These are phyloP conservation scores for Lymantria dispar DNA, from an alignment of 2,888 invertebrate genomes.

Conservation along the genomic window DNA sequence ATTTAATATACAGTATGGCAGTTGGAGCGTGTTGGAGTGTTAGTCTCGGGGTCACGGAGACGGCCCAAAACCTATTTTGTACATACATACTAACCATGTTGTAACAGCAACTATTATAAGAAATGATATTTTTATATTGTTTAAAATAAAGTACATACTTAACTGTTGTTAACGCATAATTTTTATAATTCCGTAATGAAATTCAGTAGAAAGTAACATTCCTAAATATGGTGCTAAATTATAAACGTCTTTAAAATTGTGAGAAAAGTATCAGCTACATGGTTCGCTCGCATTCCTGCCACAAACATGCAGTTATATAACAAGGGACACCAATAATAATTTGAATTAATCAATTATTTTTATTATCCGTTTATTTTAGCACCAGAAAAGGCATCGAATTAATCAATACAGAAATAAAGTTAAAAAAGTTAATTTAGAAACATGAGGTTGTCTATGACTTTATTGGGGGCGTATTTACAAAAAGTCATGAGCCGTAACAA, in stretches of 20 bases:
- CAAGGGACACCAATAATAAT: not conserved
- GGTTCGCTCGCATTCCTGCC: not conserved
- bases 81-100: constrained; percentile 34
- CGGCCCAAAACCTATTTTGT: constrained; percentile 6
- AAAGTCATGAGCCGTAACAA: too few species aligned
- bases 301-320: not conserved
- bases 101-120: constrained; percentile 65
- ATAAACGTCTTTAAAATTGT: constrained; percentile 22
- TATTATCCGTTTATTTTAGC: not conserved
- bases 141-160: constrained; percentile 72
- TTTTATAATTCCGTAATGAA: constrained; percentile 61
- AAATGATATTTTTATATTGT: constrained; percentile 79
- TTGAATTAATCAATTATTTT: not conserved
- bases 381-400: not conserved
- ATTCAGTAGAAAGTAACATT: constrained; percentile 41
- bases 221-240: constrained; percentile 72
- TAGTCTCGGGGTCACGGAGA: not conserved
- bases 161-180: constrained; percentile 66
- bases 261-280: not conserved
- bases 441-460: not conserved
- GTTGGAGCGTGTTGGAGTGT: not conserved
- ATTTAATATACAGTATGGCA: not conserved
- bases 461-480: too few species aligned
- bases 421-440: not conserved
- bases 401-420: not conserved